phyloP scores from a whole-genome alignment of 2,113 vertebrate species.

The Chamaetylas fuelleborni region DNA sequence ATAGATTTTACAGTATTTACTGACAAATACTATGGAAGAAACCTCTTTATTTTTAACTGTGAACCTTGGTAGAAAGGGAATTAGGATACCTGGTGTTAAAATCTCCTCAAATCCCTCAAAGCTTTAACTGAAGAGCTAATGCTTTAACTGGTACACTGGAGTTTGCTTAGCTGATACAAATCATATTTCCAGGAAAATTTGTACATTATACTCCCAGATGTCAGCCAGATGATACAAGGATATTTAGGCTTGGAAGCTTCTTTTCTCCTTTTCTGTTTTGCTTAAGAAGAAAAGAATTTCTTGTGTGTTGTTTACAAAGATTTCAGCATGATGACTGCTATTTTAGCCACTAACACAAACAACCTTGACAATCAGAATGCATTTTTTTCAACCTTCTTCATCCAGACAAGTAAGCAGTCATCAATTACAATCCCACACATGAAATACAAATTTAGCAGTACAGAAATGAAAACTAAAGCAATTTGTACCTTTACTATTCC shows the following conservation, averaged over 20 bases:
- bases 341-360: constrained; percentile 72
- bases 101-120: constrained; percentile 49
- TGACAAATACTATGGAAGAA: neutral
- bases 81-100: constrained; percentile 55
- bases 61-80: neutral
- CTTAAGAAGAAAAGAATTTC: constrained; percentile 54
- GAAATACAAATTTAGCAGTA: constrained; percentile 75
- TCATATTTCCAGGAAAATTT: constrained; percentile 37
- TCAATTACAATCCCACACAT: constrained; percentile 70
- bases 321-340: constrained; percentile 49
- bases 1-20: constrained; percentile 68
- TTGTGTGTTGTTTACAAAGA: constrained; percentile 56
- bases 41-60: neutral
- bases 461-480: constrained; percentile 78
- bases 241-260: constrained; percentile 46
- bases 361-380: constrained; percentile 70
- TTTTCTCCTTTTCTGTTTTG: constrained; percentile 46
- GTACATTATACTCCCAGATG: constrained; percentile 18
- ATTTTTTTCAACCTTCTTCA: constrained; percentile 65
- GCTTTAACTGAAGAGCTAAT: constrained; percentile 39
- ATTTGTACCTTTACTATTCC: constrained; percentile 77
- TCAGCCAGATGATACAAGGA: constrained; percentile 15
- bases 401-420: constrained; percentile 70
- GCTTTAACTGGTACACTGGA: neutral
- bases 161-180: constrained; percentile 48